Base-by-base conservation (phyloP, 2,797 vertebrate species). In the Phrynocephalus vlangalii region DNA sequence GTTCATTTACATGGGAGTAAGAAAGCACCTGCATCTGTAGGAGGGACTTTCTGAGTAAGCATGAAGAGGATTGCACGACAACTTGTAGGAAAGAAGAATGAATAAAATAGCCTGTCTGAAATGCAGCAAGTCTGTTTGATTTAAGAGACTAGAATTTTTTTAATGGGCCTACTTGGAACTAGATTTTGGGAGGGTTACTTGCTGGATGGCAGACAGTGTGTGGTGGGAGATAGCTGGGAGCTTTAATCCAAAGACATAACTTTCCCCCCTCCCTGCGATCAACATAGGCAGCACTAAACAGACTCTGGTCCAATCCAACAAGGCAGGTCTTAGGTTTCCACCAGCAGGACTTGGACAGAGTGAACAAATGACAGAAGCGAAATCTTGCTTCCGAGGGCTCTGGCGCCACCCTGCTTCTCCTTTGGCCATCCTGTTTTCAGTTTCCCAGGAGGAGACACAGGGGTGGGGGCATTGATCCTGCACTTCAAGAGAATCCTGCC, bases 121-220 rank as follows among this genome's bases (percentile, higher is more conserved):
- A 20, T 0, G 24, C 73, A 73, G 82, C 89, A 93, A 88, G 78
- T n/a, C 70, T 84, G 85, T 76, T 85, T 88, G 75, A 44, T 56
- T 44, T 82, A 67, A 30, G 22, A 76, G 24, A 63, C 67, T 30
- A 80, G 81, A 88, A 91, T 85, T 22, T 5, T 72, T 84, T 60
- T 22, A 75, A 15, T 20, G 18, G 60, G 66, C n/a, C 26, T 44
- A 88, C 20, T 79, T 44, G 13, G 60, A 20, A 63, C 20, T 5
- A 63, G 60, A 63, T 15, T 80, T 83, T 18, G 38, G 28, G 48
- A 33, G 60, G 76, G 79, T 81, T 89, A 76, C 8, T 76, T 76
- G 20, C 44, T 76, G 22, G 38, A 76, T 22, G 22, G 24, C 60
- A 20, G 60, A 18, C 60, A 63, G 18, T 63, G 60, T 63, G 52